phyloP scores from a whole-genome alignment of 2,113 vertebrate species.

The Athene noctua region DNA sequence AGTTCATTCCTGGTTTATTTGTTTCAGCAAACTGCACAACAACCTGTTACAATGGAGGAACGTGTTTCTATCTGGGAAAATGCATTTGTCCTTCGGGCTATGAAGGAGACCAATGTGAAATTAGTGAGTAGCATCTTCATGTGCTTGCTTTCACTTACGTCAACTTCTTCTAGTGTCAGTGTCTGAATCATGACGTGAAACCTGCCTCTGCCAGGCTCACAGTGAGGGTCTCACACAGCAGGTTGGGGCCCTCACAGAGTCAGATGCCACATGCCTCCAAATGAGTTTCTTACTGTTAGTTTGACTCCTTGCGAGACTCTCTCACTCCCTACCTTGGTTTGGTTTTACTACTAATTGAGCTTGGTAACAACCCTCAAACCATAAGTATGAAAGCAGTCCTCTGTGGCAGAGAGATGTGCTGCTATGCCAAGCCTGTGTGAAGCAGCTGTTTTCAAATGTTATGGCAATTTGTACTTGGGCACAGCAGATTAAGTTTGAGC shows the following conservation, averaged over 20 bases:
- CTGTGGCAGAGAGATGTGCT: background rate
- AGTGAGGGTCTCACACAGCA: background rate
- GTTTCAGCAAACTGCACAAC: constrained; percentile 84
- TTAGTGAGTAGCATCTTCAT: constrained; percentile 76
- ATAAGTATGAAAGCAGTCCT: background rate
- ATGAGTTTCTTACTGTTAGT: background rate
- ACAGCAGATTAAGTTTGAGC: background rate
- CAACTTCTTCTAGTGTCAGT: background rate
- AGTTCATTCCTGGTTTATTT: background rate
- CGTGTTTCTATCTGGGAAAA: constrained; percentile 87
- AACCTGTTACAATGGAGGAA: constrained; percentile 87
- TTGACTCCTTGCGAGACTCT: background rate
- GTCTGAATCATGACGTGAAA: background rate
- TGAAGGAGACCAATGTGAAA: constrained; percentile 85
- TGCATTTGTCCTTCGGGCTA: constrained; percentile 86
- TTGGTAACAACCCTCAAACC: background rate
- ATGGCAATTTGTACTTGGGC: background rate
- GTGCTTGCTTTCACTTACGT: background rate
- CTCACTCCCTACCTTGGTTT: background rate
- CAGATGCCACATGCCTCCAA: background rate
- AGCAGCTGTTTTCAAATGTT: background rate
- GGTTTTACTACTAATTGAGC: background rate
- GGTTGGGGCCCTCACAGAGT: background rate
- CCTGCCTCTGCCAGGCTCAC: background rate
- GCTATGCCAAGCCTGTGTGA: background rate